These are phyloP conservation scores for Paramormyrops hopkinsi DNA, from an alignment of 2,797 vertebrate genomes.

Conservation along the genomic window DNA sequence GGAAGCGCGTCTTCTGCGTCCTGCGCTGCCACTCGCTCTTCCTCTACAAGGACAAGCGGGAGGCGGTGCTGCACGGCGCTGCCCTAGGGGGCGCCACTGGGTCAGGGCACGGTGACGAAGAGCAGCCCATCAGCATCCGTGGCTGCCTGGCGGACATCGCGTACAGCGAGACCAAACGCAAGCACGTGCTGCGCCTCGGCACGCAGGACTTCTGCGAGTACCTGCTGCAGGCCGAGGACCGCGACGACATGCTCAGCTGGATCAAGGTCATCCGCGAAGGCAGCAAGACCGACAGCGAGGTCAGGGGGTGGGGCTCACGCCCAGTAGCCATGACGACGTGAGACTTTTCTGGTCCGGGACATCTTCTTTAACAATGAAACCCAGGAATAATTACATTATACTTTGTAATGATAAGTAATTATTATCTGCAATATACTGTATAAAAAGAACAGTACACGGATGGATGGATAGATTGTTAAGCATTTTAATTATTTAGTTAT, in stretches of 20 bases:
- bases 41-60: conserved; percentile 94
- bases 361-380: background rate
- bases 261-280: conserved; percentile 90
- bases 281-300: conserved; percentile 94
- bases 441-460: background rate
- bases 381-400: background rate
- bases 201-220: conserved; percentile 99
- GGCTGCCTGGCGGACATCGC: conserved; percentile 98
- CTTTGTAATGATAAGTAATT: conserved; percentile 5
- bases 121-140: conserved; percentile 88
- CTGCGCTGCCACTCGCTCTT: conserved; percentile 84
- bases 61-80: conserved; percentile 72
- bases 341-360: background rate
- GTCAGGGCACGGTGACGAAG: conserved; percentile 73
- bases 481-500: background rate
- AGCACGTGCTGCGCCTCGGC: conserved; percentile 89
- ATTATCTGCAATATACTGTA: background rate
- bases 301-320: conserved; percentile 50
- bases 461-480: background rate
- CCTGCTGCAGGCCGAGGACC: conserved; percentile 96
- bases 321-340: background rate
- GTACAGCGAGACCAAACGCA: conserved; percentile 95
- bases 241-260: conserved; percentile 97
- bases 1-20: conserved; percentile 88
- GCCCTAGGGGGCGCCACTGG: conserved; percentile 61